Base-by-base conservation (phyloP, 2,113 vertebrate genomes). In the Pituophis catenifer region DNA sequence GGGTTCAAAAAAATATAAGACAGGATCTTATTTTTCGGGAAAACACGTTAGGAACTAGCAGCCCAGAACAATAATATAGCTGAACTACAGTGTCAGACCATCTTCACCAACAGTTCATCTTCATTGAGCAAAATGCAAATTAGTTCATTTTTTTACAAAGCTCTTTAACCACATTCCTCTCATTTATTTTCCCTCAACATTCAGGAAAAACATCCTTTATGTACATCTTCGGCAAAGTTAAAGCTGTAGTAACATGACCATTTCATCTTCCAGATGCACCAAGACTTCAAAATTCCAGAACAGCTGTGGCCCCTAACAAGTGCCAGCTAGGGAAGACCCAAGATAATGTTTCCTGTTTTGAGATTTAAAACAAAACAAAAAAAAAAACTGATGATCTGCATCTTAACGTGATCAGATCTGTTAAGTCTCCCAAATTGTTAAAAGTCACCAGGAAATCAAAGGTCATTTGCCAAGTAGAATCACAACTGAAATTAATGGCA, bases 21-120 rank as follows among this genome's bases (percentile, higher is more conserved):
- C 44, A 48, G 44, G 44, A 4, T 48, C 44, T 48, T 48, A 48
- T 48, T 48, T 48, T 48, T 48, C 44, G 44, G 44, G 44, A 5
- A 48, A 48, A 48, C 44, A 48, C 4, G 4, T 3, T 48, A 19
- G 12, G 23, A 89, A 59, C 50, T 33, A 58, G 53, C 5, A 26
- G 54, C 55, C 86, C 50, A 33, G 21, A 24, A 26, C 0, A 0
- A 8, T 9, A 3, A 29, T 21, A 33, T 19, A 29, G 0, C 0
- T 92, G 90, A 15, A 44, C 21, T 0, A 58, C 2, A 70, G 26
- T 7, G 17, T 4, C 21, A 85, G 15, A 86, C 62, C 19, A 62
- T 24, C 33, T 23, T 8, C 48, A 48, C n/a, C 10, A 11, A n/a
- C 54, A 70, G 3, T 55, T 86, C n/a, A 48, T 54, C 3, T 19